Evolutionary conservation across 2,888 invertebrate species (phyloP).

Genomic region (Chaetoderma sp.): DNA sequence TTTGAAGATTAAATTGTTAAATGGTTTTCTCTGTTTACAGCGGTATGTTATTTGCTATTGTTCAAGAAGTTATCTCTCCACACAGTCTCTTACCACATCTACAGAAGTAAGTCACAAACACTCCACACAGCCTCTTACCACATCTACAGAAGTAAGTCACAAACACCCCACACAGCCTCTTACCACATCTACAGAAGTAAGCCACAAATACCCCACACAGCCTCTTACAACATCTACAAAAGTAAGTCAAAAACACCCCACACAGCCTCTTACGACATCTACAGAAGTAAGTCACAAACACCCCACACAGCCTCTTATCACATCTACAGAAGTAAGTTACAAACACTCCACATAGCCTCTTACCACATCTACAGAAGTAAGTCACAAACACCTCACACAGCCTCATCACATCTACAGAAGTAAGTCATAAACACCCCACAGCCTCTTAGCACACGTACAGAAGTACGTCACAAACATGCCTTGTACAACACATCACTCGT

Average conservation of each 20-base stretch:
- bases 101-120: slow-evolving; percentile 69
- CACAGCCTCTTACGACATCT: no score
- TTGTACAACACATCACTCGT: no score
- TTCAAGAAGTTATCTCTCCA: slow-evolving; percentile 89
- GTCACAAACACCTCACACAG: no score
- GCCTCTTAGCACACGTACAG: no score
- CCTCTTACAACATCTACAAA: slow-evolving; percentile 75
- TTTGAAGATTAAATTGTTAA: no score
- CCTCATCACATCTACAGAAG: background rate
- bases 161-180: slow-evolving; percentile 84
- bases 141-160: slow-evolving; percentile 68
- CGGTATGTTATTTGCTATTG: slow-evolving; percentile 73
- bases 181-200: slow-evolving; percentile 72
- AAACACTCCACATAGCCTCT: no score
- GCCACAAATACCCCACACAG: slow-evolving; percentile 80
- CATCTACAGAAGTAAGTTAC: background rate
- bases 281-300: background rate
- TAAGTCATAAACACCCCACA: no score
- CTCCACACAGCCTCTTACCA: slow-evolving; percentile 84
- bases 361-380: background rate
- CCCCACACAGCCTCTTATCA: no score
- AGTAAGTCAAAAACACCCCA: slow-evolving; percentile 45
- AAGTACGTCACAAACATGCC: no score
- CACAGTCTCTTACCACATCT: slow-evolving; percentile 80
- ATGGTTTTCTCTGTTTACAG: background rate